These are phyloP conservation scores for Gadopsis bispinosus DNA, from an alignment of 2,797 vertebrate genomes.

Conservation along the genomic window DNA sequence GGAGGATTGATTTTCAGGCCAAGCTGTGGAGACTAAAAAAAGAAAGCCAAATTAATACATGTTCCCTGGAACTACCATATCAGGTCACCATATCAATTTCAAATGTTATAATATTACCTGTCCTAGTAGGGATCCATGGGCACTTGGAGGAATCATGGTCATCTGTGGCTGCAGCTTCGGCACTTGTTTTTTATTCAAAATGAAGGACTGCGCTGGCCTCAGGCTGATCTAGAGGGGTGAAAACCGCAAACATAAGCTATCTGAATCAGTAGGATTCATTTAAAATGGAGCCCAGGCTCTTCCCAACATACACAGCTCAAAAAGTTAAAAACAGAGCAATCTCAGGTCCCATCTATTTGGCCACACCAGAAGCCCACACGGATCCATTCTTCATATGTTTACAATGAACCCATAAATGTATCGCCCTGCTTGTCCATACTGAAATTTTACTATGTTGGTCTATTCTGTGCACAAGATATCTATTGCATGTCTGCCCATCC, in stretches of 20 bases:
- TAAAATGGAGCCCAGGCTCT: not conserved
- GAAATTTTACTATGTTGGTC: no score
- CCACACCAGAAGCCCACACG: no score
- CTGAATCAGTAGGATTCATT: not conserved
- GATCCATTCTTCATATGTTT: no score
- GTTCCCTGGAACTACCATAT: not conserved
- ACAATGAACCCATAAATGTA: no score
- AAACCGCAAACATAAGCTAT: not conserved
- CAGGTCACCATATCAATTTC: not conserved
- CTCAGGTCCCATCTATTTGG: no score
- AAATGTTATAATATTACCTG: constrained; percentile 85
- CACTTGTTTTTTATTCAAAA: constrained; percentile 97
- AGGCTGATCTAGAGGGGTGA: constrained; percentile 91
- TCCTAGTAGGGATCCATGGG: constrained; percentile 93
- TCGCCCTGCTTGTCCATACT: no score
- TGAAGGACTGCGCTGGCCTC: constrained; percentile 97
- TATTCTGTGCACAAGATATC: no score
- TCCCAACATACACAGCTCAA: not conserved
- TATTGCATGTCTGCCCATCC: no score
- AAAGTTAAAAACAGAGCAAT: not conserved
- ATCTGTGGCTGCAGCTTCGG: constrained; percentile 98
- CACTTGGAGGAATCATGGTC: constrained; percentile 92
- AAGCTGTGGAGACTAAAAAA: constrained; percentile 89
- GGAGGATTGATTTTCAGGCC: constrained; percentile 98
- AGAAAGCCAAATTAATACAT: not conserved